Conservation (phyloP, 2,797 vertebrate genomes). For the Hapalemur alaotrensis region DNA sequence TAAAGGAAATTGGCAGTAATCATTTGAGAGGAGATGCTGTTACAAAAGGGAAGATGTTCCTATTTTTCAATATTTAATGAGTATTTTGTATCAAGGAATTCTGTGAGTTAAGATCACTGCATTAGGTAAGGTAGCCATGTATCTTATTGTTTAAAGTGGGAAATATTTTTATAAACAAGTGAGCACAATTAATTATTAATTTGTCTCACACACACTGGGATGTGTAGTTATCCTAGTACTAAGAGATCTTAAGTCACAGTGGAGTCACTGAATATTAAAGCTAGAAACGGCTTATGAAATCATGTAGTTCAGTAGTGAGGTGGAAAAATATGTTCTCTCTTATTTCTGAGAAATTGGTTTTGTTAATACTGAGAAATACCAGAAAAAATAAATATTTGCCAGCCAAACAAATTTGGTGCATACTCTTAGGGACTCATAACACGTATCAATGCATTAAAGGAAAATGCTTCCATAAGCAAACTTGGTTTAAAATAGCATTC, state of each 20-base stretch:
- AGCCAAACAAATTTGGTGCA: neutral
- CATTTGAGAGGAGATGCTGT: neutral
- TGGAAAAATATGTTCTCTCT: neutral
- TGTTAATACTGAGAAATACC: neutral
- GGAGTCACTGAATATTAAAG: neutral
- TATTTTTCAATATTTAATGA: accelerated
- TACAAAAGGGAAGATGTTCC: neutral
- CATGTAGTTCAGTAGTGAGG: neutral
- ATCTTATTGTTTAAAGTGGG: neutral
- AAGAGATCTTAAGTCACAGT: neutral
- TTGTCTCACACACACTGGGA: neutral
- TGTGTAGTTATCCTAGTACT: accelerated
- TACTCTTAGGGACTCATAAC: neutral
- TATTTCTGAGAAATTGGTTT: neutral
- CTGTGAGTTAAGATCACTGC: neutral
- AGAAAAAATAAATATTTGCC: neutral
- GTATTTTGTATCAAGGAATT: neutral
- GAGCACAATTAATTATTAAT: neutral
- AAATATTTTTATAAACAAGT: neutral
- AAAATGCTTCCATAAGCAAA: neutral
- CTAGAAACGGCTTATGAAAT: neutral
- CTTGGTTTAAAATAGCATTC: neutral
- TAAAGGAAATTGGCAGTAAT: neutral
- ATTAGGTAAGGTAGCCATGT: neutral
- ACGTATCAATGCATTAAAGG: neutral